Conservation (phyloP, 2,888 invertebrate species). For the Brenthis ino region DNA sequence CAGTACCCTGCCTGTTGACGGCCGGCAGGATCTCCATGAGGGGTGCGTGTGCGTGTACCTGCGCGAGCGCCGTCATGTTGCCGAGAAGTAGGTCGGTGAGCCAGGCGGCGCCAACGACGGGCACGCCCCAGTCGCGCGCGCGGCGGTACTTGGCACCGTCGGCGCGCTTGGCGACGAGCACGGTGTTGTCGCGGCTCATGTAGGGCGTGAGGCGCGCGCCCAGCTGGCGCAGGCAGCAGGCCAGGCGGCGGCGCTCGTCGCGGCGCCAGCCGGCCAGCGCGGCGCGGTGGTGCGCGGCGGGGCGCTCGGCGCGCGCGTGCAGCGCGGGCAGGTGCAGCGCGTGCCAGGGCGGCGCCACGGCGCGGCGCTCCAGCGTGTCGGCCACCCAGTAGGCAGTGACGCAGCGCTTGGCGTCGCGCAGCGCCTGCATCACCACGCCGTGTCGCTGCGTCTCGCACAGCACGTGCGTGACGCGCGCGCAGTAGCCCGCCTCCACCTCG, state of each 20-base stretch:
- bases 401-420: slow-evolving; percentile 86
- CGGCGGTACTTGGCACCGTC: slow-evolving; percentile 94
- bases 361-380: slow-evolving; percentile 93
- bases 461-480: slow-evolving; percentile 94
- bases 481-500: slow-evolving; percentile 92
- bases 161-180: slow-evolving; percentile 89
- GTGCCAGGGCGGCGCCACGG: slow-evolving; percentile 95
- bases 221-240: slow-evolving; percentile 91
- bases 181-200: slow-evolving; percentile 90
- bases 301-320: slow-evolving; percentile 82
- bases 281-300: slow-evolving; percentile 89
- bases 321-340: slow-evolving; percentile 92
- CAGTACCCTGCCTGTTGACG: too few relatives aligned
- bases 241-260: slow-evolving; percentile 91
- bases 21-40: too few relatives aligned
- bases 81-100: slow-evolving; percentile 95
- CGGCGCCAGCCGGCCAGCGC: slow-evolving; percentile 94
- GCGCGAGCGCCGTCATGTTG: slow-evolving; percentile 90
- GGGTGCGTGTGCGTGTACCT: slow-evolving; percentile 59
- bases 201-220: slow-evolving; percentile 92
- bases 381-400: slow-evolving; percentile 95
- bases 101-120: slow-evolving; percentile 96
- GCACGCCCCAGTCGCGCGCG: slow-evolving; percentile 95
- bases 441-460: slow-evolving; percentile 95
- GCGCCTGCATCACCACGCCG: slow-evolving; percentile 86